These are phyloP conservation scores for Erebia palarica DNA, from an alignment of 2,888 invertebrate genomes.

Conservation along the genomic window DNA sequence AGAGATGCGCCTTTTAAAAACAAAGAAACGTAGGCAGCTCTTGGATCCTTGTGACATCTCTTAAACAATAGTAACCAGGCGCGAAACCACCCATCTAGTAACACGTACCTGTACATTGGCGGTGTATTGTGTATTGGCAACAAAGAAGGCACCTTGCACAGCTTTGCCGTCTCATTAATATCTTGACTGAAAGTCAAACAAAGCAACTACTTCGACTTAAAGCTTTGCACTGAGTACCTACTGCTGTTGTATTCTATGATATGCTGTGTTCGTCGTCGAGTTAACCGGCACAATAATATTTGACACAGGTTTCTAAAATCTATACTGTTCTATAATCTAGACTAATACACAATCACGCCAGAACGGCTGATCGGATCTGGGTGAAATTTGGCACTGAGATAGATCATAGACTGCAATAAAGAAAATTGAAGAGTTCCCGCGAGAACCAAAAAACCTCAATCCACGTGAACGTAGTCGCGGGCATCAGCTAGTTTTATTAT, in stretches of 20 bases:
- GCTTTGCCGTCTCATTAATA: conserved; percentile 23
- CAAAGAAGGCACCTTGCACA: conserved; percentile 18
- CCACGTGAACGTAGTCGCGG: too few relatives aligned
- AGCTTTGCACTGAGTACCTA: conserved; percentile 14
- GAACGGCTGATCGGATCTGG: too few relatives aligned
- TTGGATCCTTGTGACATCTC: conserved; percentile 10
- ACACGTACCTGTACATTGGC: not conserved
- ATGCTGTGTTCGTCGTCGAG: not conserved
- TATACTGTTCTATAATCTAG: not conserved
- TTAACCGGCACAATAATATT: not conserved
- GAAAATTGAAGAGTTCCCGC: too few relatives aligned
- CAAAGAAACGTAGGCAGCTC: not conserved
- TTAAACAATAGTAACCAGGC: conserved; percentile 20
- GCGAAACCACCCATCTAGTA: conserved; percentile 12
- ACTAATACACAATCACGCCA: too few relatives aligned
- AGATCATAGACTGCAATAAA: too few relatives aligned
- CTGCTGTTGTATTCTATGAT: not conserved
- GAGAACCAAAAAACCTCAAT: too few relatives aligned
- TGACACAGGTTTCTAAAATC: not conserved
- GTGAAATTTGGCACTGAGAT: too few relatives aligned
- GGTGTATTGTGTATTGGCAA: conserved; percentile 2
- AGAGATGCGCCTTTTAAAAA: conserved; percentile 9
- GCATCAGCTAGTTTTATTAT: too few relatives aligned
- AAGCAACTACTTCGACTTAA: conserved; percentile 18
- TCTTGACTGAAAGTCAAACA: conserved; percentile 21